Evolutionary conservation across 2,888 invertebrate species (phyloP).

Genomic region (Eupithecia insigniata): DNA sequence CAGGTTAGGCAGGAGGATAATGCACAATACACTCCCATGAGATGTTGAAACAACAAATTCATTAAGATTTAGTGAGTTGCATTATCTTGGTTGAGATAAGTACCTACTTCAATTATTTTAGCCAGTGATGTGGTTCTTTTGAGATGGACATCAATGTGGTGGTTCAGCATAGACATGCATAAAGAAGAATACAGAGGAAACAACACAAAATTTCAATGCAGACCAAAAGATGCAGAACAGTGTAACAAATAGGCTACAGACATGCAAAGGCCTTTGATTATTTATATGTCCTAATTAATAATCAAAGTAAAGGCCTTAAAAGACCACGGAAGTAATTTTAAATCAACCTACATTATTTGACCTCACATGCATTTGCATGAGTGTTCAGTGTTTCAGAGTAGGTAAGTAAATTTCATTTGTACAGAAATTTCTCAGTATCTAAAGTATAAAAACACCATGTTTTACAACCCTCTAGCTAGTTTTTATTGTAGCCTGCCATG

Average conservation of each 20-base stretch:
- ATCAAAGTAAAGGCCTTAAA: too few species aligned
- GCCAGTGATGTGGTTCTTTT: not conserved
- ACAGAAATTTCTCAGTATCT: not conserved
- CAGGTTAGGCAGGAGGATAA: not conserved
- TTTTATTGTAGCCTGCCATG: not conserved
- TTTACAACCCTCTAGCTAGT: not conserved
- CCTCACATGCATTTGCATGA: not conserved
- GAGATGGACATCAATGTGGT: not conserved
- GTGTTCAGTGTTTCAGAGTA: not conserved
- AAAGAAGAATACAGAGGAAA: not conserved
- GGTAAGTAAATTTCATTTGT: too few species aligned
- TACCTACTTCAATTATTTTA: not conserved
- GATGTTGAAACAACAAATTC: not conserved
- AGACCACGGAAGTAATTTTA: not conserved
- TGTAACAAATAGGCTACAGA: not conserved
- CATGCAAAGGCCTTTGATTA: not conserved
- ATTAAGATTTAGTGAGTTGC: not conserved
- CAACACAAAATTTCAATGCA: not conserved
- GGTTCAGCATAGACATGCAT: not conserved
- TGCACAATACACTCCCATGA: not conserved
- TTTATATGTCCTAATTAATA: too few species aligned
- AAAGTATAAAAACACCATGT: not conserved
- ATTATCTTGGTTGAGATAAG: not conserved
- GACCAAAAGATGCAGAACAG: not conserved
- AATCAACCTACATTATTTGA: not conserved